Conservation (phyloP, 2,797 vertebrate species). For the Poliocrania exsul region DNA sequence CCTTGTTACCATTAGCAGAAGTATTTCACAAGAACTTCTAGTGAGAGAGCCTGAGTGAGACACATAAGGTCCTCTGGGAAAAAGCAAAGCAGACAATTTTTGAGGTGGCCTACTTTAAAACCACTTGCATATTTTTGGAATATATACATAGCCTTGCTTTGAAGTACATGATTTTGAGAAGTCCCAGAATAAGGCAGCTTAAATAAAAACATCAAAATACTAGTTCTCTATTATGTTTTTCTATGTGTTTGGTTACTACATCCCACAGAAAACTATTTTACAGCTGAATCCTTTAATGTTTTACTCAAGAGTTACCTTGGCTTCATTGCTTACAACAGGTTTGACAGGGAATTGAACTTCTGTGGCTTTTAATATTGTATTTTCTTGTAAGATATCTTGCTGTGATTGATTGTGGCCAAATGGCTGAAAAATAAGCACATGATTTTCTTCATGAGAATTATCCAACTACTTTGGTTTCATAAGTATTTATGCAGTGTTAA, state of each 20-base stretch:
- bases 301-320: slow-evolving; percentile 85
- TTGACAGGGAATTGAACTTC: slow-evolving; percentile 98
- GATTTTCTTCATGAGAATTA: slow-evolving; percentile 13
- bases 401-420: slow-evolving; percentile 99
- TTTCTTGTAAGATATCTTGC: slow-evolving; percentile 99
- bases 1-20: neutral
- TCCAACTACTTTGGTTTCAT: slow-evolving; percentile 18
- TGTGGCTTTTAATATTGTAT: slow-evolving; percentile 99
- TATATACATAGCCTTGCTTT: neutral
- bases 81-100: slow-evolving; percentile 2
- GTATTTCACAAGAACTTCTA: neutral
- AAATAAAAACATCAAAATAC: neutral
- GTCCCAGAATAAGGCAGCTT: neutral
- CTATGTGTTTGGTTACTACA: neutral
- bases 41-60: neutral
- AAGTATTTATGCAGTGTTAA: slow-evolving; percentile 11
- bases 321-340: slow-evolving; percentile 97
- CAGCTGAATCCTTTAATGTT: neutral
- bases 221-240: neutral
- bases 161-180: neutral
- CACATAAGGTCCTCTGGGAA: neutral
- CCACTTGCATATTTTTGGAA: neutral
- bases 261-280: neutral
- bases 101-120: neutral
- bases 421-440: slow-evolving; percentile 82